phyloP scores from a whole-genome alignment of 2,113 vertebrate species.

The Paradisaea rubra region DNA sequence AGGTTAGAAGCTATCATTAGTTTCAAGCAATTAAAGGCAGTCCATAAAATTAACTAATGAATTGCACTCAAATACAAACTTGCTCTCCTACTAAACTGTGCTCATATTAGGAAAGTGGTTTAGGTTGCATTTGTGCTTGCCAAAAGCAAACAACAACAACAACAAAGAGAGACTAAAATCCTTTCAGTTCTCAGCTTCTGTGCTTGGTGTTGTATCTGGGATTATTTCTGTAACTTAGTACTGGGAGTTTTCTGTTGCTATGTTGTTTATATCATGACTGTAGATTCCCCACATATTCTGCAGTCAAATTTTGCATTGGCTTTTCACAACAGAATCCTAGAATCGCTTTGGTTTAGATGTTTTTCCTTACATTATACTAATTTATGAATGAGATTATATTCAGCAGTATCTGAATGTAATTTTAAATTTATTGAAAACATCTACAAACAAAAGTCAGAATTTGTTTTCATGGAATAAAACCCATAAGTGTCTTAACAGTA shows the following conservation, averaged over 20 bases:
- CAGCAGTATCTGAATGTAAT: not conserved
- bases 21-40: not conserved
- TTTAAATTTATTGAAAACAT: not conserved
- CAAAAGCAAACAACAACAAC: not conserved
- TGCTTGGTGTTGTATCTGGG: not conserved
- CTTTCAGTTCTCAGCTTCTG: not conserved
- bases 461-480: not conserved
- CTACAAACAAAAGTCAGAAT: not conserved
- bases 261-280: rapidly evolving
- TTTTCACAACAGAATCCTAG: not conserved
- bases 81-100: not conserved
- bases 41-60: not conserved
- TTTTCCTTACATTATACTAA: not conserved
- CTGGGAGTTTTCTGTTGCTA: not conserved
- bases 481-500: rapidly evolving
- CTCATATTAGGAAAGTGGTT: not conserved
- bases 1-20: not conserved
- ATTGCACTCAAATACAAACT: not conserved
- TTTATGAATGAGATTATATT: not conserved
- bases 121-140: not conserved
- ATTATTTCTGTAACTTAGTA: not conserved
- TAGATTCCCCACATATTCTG: not conserved
- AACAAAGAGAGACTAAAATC: not conserved
- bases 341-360: not conserved
- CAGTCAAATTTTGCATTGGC: not conserved